Base-by-base conservation (phyloP, 2,113 vertebrate species). In the Ranitomeya imitator region DNA sequence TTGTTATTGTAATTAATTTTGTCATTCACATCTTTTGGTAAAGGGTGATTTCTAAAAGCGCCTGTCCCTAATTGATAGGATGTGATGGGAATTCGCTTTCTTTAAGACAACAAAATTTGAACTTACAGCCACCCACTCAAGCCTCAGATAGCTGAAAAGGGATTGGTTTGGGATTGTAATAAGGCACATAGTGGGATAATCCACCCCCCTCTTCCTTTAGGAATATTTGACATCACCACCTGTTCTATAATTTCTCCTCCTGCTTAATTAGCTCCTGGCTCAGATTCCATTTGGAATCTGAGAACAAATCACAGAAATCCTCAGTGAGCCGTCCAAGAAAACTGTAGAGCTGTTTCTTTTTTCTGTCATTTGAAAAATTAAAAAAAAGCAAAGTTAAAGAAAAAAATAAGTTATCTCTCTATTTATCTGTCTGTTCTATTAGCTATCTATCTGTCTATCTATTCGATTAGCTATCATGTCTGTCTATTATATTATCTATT, bases 211-310 rank as follows among this genome's bases (percentile, higher is more conserved):
- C 87, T 84, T 88, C 87, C 87, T 89, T 89, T 85, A 89, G 87
- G 81, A 89, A 89, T 89, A 89, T 89, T 89, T 89, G 81, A 89
- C 81, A 89, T 89, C 87, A 89, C 87, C 87, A 89, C 87, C 87
- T 89, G 87, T 89, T 89, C 87, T 89, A 84, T 85, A 89, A 89
- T 89, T 89, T 89, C 82, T 84, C 87, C 87, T 89, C 87, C 82
- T 89, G 87, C 87, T 85, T 89, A 89, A 89, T 89, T 89, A 89
- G 87, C 87, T 89, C 79, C 87, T 89, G 87, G 87, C 87, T 89
- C 87, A 0, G 81, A 69, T 89, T 85, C 82, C 82, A 82, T 79
- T 85, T 89, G 87, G 87, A 89, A 89, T 85, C 81, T 84, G 87
- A 89, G 87, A 85, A 89, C 81, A 89, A 89, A 89, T 89, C 87